A percentile compares a stretch with the other conserved stretches of the same genome.
These are phyloP conservation scores for Enteromius unitaeniatus DNA, from an alignment of 2,797 vertebrate genomes.

Conservation along the genomic window DNA sequence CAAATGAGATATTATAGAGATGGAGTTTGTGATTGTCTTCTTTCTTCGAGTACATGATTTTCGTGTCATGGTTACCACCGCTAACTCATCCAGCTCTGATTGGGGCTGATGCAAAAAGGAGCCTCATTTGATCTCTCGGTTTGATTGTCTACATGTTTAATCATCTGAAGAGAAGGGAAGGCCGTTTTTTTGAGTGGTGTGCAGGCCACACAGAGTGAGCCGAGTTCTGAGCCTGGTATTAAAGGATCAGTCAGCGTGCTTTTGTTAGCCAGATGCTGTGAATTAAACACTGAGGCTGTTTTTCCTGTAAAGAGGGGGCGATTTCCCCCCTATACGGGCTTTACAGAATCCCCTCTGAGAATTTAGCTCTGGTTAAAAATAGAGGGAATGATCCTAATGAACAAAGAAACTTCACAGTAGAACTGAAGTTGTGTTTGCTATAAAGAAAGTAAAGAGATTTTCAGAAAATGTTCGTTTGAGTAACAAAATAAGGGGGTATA, in stretches of 20 bases:
- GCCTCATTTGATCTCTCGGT: background rate
- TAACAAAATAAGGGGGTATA: background rate
- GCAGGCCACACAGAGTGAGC: conserved; percentile 26
- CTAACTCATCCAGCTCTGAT: conserved; percentile 3
- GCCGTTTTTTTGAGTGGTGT: background rate
- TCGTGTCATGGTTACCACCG: background rate
- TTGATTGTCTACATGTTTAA: conserved; percentile 15
- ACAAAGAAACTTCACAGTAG: conserved; percentile 23
- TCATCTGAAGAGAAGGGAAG: conserved; percentile 27
- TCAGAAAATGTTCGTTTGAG: background rate
- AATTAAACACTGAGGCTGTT: conserved; percentile 50
- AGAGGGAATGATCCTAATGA: conserved; percentile 29
- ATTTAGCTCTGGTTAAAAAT: conserved; percentile 42
- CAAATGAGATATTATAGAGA: background rate
- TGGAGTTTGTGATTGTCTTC: background rate
- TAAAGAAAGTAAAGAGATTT: conserved; percentile 3
- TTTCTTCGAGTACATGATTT: background rate
- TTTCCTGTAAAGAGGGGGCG: conserved; percentile 47
- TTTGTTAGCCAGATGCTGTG: conserved; percentile 53
- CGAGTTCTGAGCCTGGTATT: conserved; percentile 21
- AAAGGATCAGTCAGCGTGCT: conserved; percentile 35
- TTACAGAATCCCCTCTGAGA: conserved; percentile 31
- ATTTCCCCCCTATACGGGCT: conserved; percentile 36
- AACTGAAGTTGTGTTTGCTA: background rate
- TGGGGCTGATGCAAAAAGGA: background rate